Evolutionary conservation across 2,797 vertebrate genomes (phyloP), one percentile per base, ranked within the genome.

Genomic region (Fratercula arctica): DNA sequence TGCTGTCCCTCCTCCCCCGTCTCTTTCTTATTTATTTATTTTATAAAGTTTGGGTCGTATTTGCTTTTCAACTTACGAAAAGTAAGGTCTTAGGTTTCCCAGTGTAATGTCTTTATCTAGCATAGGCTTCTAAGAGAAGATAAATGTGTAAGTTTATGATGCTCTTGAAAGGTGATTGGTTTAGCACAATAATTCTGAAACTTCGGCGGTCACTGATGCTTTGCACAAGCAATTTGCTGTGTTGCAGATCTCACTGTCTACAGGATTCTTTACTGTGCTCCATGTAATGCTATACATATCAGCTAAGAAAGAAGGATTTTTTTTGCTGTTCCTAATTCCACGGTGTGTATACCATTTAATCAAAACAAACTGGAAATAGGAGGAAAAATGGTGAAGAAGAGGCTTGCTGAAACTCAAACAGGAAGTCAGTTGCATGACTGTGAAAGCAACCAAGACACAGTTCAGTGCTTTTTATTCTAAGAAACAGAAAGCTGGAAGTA

Each of bases 41-140:
- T 41, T 8, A 26, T 37, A 7, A 20, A 35, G 2, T 61, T 70
- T 63, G 29, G 3, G 6, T 56, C 1, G 0, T 43, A 51, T 13
- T 53, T 89, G 12, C 2, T 63, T 41, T 61, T 60, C 84, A 23
- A 26, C 6, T 81, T 43, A 5, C 13, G 31, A 86, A 12, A 60
- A 60, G 3, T 13, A 64, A 66, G 8, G 81, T 77, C 9, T 31
- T 66, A 3, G 2, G 12, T 73, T 78, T 85, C 25, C 12, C 2
- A 21, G 24, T 33, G 9, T 59, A 35, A 31, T 63, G 4, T 45
- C 9, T 37, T 68, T 54, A 21, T 29, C 10, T 78, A 37, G 48
- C 13, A 4, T 17, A 72, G 35, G 5, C 29, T 78, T 2, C 35
- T 81, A 26, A 63, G 81, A 43, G 37, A 53, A 88, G 10, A 8